Evolutionary conservation across 2,113 vertebrate species (phyloP).

Genomic region (Mus pahari): DNA sequence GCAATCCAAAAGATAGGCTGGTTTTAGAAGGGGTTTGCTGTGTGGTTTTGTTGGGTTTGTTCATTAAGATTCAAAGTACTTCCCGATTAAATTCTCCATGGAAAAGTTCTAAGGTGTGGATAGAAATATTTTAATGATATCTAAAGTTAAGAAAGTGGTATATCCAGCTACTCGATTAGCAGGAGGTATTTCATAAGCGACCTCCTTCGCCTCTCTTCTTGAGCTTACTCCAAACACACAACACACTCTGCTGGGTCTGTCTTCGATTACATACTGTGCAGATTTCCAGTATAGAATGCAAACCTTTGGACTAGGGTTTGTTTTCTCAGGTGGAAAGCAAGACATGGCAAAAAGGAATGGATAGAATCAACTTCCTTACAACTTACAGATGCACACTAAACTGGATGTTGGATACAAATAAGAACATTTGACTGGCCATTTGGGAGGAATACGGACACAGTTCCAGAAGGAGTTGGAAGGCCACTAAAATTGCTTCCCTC

Average conservation of each 20-base stretch:
- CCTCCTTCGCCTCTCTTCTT: constrained; percentile 75
- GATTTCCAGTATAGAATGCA: constrained; percentile 67
- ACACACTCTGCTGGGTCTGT: constrained; percentile 69
- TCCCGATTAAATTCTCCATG: constrained; percentile 51
- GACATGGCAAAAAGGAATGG: constrained; percentile 26
- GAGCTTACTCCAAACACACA: constrained; percentile 78
- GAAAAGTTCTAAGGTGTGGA: constrained; percentile 51
- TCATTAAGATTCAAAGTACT: constrained; percentile 49
- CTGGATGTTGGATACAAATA: constrained; percentile 52
- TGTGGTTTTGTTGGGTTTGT: not conserved
- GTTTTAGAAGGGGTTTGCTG: not conserved
- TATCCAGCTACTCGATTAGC: constrained; percentile 53
- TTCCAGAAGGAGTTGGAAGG: constrained; percentile 53
- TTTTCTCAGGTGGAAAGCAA: constrained; percentile 70
- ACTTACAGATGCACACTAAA: constrained; percentile 59
- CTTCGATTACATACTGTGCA: constrained; percentile 58
- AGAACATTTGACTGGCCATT: constrained; percentile 54
- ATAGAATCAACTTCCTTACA: constrained; percentile 64
- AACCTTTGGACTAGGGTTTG: constrained; percentile 61
- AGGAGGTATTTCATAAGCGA: constrained; percentile 76
- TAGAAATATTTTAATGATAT: constrained; percentile 53
- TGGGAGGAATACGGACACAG: constrained; percentile 36
- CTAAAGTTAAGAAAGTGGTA: constrained; percentile 48
- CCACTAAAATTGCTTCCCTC: constrained; percentile 61
- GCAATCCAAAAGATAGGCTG: constrained; percentile 35